Conservation (phyloP, 2,888 invertebrate genomes). For the Apotomis turbidana region DNA sequence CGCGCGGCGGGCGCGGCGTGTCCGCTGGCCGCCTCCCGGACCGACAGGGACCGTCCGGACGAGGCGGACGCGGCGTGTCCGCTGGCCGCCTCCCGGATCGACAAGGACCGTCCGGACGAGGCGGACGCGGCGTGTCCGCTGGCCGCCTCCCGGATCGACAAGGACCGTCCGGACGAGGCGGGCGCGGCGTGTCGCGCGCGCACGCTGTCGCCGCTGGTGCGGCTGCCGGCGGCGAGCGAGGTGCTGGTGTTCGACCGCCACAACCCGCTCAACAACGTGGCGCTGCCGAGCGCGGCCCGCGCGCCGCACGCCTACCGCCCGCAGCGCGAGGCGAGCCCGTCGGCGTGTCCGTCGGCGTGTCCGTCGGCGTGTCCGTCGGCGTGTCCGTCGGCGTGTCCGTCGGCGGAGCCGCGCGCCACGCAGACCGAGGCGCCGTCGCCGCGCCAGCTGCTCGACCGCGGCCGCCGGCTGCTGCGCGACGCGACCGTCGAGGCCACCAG, state of each 20-base stretch:
- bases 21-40: slow-evolving; percentile 39
- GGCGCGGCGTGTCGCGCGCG: too few relatives aligned
- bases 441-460: slow-evolving; percentile 39
- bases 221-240: slow-evolving; percentile 10
- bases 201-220: not conserved
- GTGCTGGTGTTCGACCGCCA: slow-evolving; percentile 65
- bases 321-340: slow-evolving; percentile 26
- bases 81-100: slow-evolving; percentile 2
- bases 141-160: not conserved
- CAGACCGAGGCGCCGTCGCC: slow-evolving; percentile 21
- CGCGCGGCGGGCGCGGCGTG: slow-evolving; percentile 16
- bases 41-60: too few relatives aligned
- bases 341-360: slow-evolving; percentile 44
- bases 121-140: slow-evolving; percentile 4
- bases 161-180: too few relatives aligned
- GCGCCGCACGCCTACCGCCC: slow-evolving; percentile 64
- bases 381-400: slow-evolving; percentile 35
- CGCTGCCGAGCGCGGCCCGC: slow-evolving; percentile 51
- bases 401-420: slow-evolving; percentile 30
- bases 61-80: not conserved
- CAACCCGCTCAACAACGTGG: slow-evolving; percentile 73
- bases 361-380: slow-evolving; percentile 43
- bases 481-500: too few relatives aligned
- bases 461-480: too few relatives aligned
- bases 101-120: too few relatives aligned